Evolutionary conservation across 37 sponge, comb jelly and placozoan species (phyloP).

Genomic region (Amphimedon queenslandica): DNA sequence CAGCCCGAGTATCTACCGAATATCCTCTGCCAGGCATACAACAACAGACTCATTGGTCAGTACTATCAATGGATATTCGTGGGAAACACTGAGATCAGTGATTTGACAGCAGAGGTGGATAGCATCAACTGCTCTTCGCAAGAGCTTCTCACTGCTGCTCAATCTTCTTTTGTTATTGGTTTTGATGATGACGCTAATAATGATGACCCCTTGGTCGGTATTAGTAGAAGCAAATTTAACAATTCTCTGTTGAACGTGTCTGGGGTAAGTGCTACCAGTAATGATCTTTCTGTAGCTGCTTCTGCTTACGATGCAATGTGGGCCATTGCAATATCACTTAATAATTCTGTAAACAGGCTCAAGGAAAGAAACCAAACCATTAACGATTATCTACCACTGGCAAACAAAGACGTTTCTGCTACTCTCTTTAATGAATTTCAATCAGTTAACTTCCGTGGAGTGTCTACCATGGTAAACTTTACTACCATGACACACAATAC

Average conservation of each 20-base stretch:
- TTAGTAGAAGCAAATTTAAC: neutral
- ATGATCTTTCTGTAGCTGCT: neutral
- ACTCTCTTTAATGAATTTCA: neutral
- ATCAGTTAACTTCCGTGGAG: conserved; percentile 8
- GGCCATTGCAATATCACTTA: conserved; percentile 7
- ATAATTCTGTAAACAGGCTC: neutral
- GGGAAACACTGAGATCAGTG: conserved; percentile 11
- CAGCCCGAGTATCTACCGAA: neutral
- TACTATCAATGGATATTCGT: conserved; percentile 18
- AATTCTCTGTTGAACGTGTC: neutral
- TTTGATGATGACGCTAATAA: neutral
- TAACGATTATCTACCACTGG: neutral
- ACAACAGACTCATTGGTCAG: neutral
- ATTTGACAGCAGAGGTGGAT: neutral
- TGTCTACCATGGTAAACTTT: conserved; percentile 8
- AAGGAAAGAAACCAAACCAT: neutral
- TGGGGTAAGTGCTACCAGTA: neutral
- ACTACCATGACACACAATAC: neutral
- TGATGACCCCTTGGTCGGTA: neutral
- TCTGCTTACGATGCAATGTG: conserved; percentile 37
- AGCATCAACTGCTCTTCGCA: conserved; percentile 3
- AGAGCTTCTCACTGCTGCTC: conserved; percentile 1
- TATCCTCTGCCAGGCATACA: conserved; percentile 15
- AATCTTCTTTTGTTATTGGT: conserved; percentile 15
- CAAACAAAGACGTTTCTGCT: neutral